These are phyloP conservation scores for Tetrax tetrax DNA, from an alignment of 2,113 vertebrate species.

Conservation along the genomic window DNA sequence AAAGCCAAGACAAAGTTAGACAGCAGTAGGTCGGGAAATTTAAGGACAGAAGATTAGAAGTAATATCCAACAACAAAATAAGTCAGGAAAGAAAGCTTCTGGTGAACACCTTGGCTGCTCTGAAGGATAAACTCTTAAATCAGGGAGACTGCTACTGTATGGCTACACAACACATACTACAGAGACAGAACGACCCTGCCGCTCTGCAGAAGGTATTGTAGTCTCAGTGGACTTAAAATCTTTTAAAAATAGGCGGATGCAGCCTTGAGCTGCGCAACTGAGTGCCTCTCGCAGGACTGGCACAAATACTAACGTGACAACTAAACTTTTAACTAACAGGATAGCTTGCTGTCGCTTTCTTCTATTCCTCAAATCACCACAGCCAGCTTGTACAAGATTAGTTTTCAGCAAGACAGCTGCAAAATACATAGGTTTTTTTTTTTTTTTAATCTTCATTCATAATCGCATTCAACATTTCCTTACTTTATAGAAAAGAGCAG, in stretches of 20 bases:
- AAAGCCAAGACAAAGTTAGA: background rate
- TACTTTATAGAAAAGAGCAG: background rate
- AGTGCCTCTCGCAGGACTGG: background rate
- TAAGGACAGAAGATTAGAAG: background rate
- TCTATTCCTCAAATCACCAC: background rate
- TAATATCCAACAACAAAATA: background rate
- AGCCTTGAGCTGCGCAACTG: background rate
- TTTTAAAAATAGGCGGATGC: background rate
- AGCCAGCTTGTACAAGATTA: background rate
- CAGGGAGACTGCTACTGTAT: no score
- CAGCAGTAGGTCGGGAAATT: background rate
- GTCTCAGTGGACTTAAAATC: background rate
- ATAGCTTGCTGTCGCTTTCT: background rate
- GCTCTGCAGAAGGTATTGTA: background rate
- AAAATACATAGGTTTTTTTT: background rate
- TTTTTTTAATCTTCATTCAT: background rate
- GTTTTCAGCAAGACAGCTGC: background rate
- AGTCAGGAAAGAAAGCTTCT: background rate
- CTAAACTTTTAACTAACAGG: background rate
- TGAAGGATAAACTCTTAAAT: background rate
- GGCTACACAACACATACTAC: accelerated
- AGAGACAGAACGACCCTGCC: background rate
- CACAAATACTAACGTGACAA: background rate
- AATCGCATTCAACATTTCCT: background rate
- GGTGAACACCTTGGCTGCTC: background rate